Percentiles rank a stretch among this genome's conserved stretches.
Conservation (phyloP, 2,888 invertebrate species). For the Tetanocera ferruginea region DNA sequence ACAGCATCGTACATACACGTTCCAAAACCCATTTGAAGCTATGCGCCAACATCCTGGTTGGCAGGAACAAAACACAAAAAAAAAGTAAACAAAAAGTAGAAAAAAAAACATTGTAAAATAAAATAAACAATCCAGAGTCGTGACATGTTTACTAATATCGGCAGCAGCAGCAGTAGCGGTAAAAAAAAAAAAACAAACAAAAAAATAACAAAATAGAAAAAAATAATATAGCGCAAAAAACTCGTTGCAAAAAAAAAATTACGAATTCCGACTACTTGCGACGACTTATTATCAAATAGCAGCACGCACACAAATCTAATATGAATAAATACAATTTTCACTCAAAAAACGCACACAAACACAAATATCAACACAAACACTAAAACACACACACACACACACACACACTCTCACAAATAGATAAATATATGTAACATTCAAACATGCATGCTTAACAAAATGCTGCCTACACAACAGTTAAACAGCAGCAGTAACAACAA, state of each 20-base stretch:
- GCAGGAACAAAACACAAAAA: not conserved
- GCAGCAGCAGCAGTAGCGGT: not conserved
- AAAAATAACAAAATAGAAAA: not conserved
- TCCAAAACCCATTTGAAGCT: too few relatives aligned
- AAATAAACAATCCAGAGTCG: constrained; percentile 21
- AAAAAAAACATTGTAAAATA: constrained; percentile 5
- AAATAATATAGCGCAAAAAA: not conserved
- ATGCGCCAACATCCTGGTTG: not conserved
- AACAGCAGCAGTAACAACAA: not conserved
- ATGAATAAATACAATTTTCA: constrained; percentile 18
- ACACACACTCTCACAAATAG: too few relatives aligned
- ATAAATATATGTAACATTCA: too few relatives aligned
- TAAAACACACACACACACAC: too few relatives aligned
- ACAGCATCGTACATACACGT: too few relatives aligned
- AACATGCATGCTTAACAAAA: too few relatives aligned
- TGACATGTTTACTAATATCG: constrained; percentile 22
- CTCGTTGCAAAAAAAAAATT: not conserved
- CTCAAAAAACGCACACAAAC: not conserved
- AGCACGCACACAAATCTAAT: constrained; percentile 22
- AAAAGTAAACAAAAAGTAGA: not conserved
- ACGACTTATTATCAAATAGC: constrained; percentile 12
- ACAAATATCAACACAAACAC: not conserved
- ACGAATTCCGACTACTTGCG: not conserved
- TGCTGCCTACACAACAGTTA: too few relatives aligned
- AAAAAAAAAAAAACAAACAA: not conserved